Conservation (phyloP, 2,888 invertebrate species). For the Coremacera marginata region DNA sequence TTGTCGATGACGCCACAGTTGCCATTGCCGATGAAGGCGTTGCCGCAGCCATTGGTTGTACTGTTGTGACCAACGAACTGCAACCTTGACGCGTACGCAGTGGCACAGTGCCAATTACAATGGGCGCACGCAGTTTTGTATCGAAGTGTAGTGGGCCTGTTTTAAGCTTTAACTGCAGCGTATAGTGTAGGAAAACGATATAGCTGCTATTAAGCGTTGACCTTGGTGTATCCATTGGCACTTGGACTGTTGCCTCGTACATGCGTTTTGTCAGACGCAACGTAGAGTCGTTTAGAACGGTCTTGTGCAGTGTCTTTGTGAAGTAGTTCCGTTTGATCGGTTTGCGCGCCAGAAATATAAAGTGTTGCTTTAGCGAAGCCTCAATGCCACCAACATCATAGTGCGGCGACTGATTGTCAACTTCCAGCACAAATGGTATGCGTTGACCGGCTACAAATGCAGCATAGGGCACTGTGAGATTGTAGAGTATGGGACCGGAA, state of each 20-base stretch:
- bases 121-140: conserved; percentile 59
- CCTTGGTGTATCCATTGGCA: conserved; percentile 77
- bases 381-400: conserved; percentile 61
- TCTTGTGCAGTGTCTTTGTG: conserved; percentile 59
- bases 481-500: conserved; percentile 60
- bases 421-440: conserved; percentile 76
- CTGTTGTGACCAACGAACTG: conserved; percentile 48
- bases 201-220: conserved; percentile 72
- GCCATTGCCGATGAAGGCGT: conserved; percentile 45
- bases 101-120: conserved; percentile 61
- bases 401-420: conserved; percentile 74
- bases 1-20: conserved; percentile 48
- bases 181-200: conserved; percentile 62
- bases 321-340: conserved; percentile 62
- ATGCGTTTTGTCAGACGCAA: conserved; percentile 58
- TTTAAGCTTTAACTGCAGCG: conserved; percentile 59
- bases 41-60: conserved; percentile 54
- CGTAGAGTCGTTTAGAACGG: conserved; percentile 56
- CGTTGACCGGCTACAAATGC: conserved; percentile 81
- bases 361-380: conserved; percentile 61
- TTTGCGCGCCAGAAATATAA: conserved; percentile 62
- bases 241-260: conserved; percentile 73
- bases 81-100: conserved; percentile 50
- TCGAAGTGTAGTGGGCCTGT: conserved; percentile 63
- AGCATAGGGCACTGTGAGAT: conserved; percentile 73